Evolutionary conservation across 2,797 vertebrate species (phyloP).

Genomic region (Periophthalmus magnuspinnatus): DNA sequence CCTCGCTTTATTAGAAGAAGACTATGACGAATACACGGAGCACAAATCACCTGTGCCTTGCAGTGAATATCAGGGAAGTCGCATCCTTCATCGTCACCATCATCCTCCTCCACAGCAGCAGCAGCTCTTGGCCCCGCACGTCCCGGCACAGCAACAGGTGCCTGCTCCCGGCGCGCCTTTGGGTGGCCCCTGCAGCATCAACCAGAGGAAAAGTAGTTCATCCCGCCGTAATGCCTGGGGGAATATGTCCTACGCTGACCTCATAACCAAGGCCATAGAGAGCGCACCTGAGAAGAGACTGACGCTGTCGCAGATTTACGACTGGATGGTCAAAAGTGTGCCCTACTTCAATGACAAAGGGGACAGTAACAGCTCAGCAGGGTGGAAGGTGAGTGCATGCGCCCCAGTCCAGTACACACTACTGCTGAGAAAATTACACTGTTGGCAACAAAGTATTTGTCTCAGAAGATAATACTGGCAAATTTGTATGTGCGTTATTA

Average conservation of each 20-base stretch:
- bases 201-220: conserved; percentile 91
- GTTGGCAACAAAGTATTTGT: neutral
- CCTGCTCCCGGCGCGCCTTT: conserved; percentile 74
- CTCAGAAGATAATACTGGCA: neutral
- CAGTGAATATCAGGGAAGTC: conserved; percentile 77
- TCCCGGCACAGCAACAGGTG: conserved; percentile 79
- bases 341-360: conserved; percentile 99
- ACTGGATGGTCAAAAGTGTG: conserved; percentile 98
- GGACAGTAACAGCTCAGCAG: conserved; percentile 97
- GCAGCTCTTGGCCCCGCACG: conserved; percentile 60
- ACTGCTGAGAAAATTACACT: neutral
- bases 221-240: conserved; percentile 97
- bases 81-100: conserved; percentile 65
- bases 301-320: conserved; percentile 96
- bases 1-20: conserved; percentile 87
- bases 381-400: conserved; percentile 89
- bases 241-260: conserved; percentile 97
- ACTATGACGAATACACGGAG: conserved; percentile 77
- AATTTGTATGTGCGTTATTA: neutral
- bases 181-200: conserved; percentile 51
- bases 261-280: conserved; percentile 97
- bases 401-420: neutral
- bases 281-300: conserved; percentile 95
- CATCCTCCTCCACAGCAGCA: conserved; percentile 63
- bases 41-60: conserved; percentile 68